Base-by-base conservation (phyloP, 2,113 vertebrate genomes). In the Osmerus mordax region DNA sequence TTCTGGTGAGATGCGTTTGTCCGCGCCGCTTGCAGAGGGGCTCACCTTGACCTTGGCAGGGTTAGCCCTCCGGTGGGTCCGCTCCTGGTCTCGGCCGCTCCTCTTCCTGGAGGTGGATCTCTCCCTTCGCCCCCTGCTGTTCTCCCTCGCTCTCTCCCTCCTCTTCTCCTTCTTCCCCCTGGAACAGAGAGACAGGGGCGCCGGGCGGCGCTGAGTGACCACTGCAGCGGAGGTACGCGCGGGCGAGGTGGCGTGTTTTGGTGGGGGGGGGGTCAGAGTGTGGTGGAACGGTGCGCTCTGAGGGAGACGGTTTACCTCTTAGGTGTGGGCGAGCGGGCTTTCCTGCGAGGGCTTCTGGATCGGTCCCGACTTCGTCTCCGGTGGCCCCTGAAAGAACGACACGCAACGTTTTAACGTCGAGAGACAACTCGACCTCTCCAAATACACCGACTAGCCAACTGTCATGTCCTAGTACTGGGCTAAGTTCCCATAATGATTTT, bases 111-210 rank as follows among this genome's bases (percentile, higher is more conserved):
- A 95, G 0, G 91, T 82, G 29, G 94, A 95, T 0, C 82, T 82
- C 2, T 95, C 94, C 80, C 90, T 91, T 69, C 91, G 88, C 74
- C 96, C 95, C 75, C 86, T 89, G 82, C 92, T 94, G 76, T 92
- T 87, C 59, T 93, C 93, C 67, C 81, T 88, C 53, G 91, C 91
- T 82, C 89, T 93, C 36, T 93, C 94, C 81, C 88, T 92, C 81
- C 90, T 95, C 86, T 92, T 95, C 76, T 96, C 94, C 75, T 95
- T 96, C 87, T 93, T 97, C 73, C 88, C 93, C 90, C 95, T 95
- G 87, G 72, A 89, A 70, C 41, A 73, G 67, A 16, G 11, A 61
- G 52, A n/a, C 3, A 4, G 12, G 18, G 25, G n/a, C 21, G 16
- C 58, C 19, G 13, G 9, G 21, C n/a, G 14, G 21, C 19, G 21